Evolutionary conservation across 2,113 vertebrate species (phyloP).

Genomic region (Trichechus manatus): DNA sequence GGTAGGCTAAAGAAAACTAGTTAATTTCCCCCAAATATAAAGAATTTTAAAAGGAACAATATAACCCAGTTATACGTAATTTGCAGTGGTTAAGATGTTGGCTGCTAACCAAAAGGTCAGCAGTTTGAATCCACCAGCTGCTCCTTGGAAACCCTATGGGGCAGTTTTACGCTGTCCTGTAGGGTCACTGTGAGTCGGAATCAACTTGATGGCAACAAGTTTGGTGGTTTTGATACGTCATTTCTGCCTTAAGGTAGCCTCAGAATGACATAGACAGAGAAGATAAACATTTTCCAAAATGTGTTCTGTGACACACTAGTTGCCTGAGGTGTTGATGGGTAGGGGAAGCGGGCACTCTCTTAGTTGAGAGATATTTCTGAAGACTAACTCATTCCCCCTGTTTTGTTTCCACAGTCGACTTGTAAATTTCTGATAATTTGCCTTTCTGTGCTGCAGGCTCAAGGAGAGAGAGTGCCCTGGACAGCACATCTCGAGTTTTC

Average conservation of each 20-base stretch:
- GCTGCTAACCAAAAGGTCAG: too few species aligned
- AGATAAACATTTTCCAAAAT: not conserved
- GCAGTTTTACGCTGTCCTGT: too few species aligned
- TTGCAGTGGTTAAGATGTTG: too few species aligned
- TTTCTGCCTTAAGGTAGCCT: conserved; percentile 57
- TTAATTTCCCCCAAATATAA: conserved; percentile 69
- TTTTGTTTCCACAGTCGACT: not conserved
- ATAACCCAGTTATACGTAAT: conserved; percentile 70
- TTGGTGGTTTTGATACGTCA: not conserved
- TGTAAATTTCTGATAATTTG: not conserved
- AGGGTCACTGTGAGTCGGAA: too few species aligned
- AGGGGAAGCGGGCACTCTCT: rapidly evolving
- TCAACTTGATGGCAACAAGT: too few species aligned
- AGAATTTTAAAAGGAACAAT: conserved; percentile 68
- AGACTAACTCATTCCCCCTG: not conserved
- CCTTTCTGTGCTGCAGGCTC: not conserved
- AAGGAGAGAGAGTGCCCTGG: not conserved
- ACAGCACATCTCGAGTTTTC: not conserved
- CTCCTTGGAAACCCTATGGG: too few species aligned
- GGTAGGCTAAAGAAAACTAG: conserved; percentile 62
- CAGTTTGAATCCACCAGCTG: too few species aligned
- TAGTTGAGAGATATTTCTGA: not conserved
- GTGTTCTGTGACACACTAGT: not conserved
- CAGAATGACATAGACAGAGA: conserved; percentile 42
- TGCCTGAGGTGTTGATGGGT: not conserved